Conservation (phyloP, 2,888 invertebrate species). For the Nyleta sp. region DNA sequence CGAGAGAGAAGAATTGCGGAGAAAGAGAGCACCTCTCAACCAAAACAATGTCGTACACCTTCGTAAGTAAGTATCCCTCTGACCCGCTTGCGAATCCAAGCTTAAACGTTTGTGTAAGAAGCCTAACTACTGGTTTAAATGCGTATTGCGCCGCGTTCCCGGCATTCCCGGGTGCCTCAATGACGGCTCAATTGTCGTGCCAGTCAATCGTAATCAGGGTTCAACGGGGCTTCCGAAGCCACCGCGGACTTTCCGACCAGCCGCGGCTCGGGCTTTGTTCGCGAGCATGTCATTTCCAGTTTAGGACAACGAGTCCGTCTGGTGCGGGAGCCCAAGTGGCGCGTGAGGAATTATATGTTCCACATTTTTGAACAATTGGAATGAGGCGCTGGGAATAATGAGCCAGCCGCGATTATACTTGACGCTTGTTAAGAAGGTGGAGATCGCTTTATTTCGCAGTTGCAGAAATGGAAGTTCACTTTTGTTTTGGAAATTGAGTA, state of each 20-base stretch:
- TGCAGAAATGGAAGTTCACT: conserved; percentile 42
- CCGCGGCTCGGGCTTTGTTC: conserved; percentile 8
- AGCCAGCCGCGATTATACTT: conserved; percentile 21
- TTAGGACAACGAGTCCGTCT: conserved; percentile 35
- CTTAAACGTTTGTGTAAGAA: conserved; percentile 68
- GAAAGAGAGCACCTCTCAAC: conserved; percentile 71
- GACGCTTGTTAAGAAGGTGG: conserved; percentile 19
- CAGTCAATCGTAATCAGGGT: conserved; percentile 54
- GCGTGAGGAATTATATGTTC: conserved; percentile 61
- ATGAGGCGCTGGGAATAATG: conserved; percentile 37
- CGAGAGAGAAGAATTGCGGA: conserved; percentile 51
- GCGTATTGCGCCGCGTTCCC: conserved; percentile 27
- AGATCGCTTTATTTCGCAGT: conserved; percentile 30
- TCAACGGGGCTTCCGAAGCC: conserved; percentile 29
- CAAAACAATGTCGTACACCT: conserved; percentile 80
- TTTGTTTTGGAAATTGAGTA: conserved; percentile 52
- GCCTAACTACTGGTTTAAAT: conserved; percentile 34
- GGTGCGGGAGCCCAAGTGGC: conserved; percentile 47
- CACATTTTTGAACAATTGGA: conserved; percentile 60
- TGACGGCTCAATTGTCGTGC: conserved; percentile 46
- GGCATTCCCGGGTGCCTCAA: conserved; percentile 26
- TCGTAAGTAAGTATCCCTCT: conserved; percentile 78
- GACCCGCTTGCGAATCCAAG: conserved; percentile 80
- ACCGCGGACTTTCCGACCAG: conserved; percentile 14
- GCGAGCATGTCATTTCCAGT: conserved; percentile 35